These are phyloP conservation scores for Tetramorium alpestre DNA, from an alignment of 1,140 invertebrate genomes.

Conservation along the genomic window DNA sequence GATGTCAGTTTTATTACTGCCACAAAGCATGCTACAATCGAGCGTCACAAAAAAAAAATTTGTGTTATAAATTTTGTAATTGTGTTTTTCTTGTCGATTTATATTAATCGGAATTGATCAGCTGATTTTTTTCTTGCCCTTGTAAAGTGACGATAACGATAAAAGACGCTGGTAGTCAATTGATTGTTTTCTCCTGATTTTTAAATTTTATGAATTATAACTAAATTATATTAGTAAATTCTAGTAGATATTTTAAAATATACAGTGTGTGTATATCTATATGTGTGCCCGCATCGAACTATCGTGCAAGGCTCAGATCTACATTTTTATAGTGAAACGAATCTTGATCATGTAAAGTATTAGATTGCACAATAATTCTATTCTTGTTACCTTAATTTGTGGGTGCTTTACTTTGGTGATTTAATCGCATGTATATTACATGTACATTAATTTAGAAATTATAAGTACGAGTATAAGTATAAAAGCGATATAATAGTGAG, in stretches of 20 bases:
- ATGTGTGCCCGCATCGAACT: constrained; percentile 56
- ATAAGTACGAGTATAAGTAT: constrained; percentile 1
- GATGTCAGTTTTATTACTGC: constrained; percentile 58
- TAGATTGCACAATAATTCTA: constrained; percentile 53
- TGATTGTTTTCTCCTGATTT: not conserved
- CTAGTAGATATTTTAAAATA: constrained; percentile 39
- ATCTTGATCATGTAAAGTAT: constrained; percentile 49
- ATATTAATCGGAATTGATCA: not conserved
- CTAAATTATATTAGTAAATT: constrained; percentile 46
- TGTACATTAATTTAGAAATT: constrained; percentile 67
- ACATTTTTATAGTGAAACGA: constrained; percentile 36
- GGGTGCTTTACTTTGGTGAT: constrained; percentile 61
- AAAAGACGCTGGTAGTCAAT: not conserved
- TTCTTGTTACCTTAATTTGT: constrained; percentile 53
- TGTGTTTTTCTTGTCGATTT: constrained; percentile 16
- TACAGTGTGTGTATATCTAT: constrained; percentile 69
- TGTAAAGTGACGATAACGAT: not conserved
- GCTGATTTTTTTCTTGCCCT: not conserved
- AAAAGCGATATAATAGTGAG: constrained; percentile 1
- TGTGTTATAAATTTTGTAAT: constrained; percentile 31
- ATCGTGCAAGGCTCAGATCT: constrained; percentile 36
- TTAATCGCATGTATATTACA: constrained; percentile 65
- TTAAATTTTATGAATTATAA: constrained; percentile 15
- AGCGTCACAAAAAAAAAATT: not conserved
- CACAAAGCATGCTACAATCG: not conserved